Conservation (phyloP, 2,797 vertebrate species). For the Sebastes minor region DNA sequence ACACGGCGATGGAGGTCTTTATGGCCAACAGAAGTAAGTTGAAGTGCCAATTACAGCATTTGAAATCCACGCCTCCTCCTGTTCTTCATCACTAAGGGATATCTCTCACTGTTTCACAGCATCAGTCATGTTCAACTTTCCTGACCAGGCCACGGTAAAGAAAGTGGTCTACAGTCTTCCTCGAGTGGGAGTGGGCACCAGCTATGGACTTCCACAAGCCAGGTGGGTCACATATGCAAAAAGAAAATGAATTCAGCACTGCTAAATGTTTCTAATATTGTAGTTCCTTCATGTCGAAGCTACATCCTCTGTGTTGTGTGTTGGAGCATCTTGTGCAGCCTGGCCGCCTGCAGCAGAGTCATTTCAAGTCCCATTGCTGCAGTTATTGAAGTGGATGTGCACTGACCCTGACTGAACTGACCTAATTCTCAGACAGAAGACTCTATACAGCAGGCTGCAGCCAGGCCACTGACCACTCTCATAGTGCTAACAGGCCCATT, state of each 20-base stretch:
- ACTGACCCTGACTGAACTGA: conserved; percentile 79
- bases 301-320: conserved; percentile 6
- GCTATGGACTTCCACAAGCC: conserved; percentile 97
- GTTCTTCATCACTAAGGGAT: not conserved
- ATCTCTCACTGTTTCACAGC: conserved; percentile 79
- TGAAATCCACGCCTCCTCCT: not conserved
- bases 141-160: conserved; percentile 96
- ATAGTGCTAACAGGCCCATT: conserved; percentile 55
- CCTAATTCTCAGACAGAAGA: conserved; percentile 76
- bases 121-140: conserved; percentile 99
- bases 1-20: conserved; percentile 95
- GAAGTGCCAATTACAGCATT: conserved; percentile 3
- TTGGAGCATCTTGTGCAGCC: conserved; percentile 32
- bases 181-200: conserved; percentile 97
- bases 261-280: not conserved
- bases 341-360: conserved; percentile 57
- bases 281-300: not conserved
- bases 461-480: conserved; percentile 51
- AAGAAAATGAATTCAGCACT: not conserved
- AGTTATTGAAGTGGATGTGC: conserved; percentile 73
- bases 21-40: conserved; percentile 98
- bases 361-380: conserved; percentile 67
- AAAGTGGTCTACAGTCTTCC: conserved; percentile 96
- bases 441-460: conserved; percentile 58
- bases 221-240: conserved; percentile 81